Conservation (phyloP, 2,797 vertebrate species). For the Premnoplex brunnescens region DNA sequence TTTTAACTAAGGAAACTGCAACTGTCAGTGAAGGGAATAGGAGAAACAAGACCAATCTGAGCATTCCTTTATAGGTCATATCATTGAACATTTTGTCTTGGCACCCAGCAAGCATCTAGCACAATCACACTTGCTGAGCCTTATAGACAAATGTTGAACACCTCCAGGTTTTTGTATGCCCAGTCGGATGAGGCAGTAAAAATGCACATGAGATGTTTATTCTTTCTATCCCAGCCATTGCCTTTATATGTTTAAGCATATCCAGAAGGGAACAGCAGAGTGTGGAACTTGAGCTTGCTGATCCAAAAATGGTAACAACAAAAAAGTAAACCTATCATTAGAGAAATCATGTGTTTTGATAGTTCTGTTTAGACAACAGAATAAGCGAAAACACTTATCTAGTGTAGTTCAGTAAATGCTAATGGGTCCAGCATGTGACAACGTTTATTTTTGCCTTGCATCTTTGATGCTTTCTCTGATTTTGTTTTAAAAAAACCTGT, state of each 20-base stretch:
- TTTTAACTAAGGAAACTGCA: neutral
- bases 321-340: slow-evolving; percentile 19
- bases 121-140: slow-evolving; percentile 28
- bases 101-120: neutral
- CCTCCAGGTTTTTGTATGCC: neutral
- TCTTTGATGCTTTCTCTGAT: slow-evolving; percentile 9
- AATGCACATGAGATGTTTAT: neutral
- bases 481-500: neutral
- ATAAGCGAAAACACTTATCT: slow-evolving; percentile 26
- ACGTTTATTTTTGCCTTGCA: slow-evolving; percentile 32
- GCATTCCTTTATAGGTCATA: neutral
- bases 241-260: neutral
- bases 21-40: neutral
- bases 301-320: slow-evolving; percentile 3
- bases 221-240: neutral
- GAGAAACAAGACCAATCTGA: slow-evolving; percentile 15
- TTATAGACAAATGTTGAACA: slow-evolving; percentile 7
- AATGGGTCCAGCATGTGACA: neutral
- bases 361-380: slow-evolving; percentile 29
- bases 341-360: slow-evolving; percentile 42
- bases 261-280: neutral
- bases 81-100: slow-evolving; percentile 27
- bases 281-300: neutral
- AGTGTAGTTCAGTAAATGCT: neutral
- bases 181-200: neutral